A percentile compares a stretch with the other conserved stretches of the same genome.
Conservation (phyloP, 2,113 vertebrate species). For the Candoia aspera region DNA sequence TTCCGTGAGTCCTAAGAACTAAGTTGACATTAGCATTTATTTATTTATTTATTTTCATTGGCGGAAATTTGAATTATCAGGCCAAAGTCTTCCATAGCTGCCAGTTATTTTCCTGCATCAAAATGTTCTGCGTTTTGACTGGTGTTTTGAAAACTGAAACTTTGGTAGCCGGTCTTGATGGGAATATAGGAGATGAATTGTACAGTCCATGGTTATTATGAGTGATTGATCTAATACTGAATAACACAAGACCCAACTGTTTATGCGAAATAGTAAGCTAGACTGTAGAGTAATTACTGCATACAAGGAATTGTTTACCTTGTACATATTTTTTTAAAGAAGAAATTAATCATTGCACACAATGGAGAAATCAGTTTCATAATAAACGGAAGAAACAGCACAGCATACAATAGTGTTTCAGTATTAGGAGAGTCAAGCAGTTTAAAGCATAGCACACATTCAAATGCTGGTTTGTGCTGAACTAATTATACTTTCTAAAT, state of each 20-base stretch:
- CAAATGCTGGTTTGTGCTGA: constrained; percentile 70
- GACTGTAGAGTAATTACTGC: constrained; percentile 70
- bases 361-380: constrained; percentile 69
- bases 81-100: constrained; percentile 54
- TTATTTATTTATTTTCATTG: background rate
- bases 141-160: background rate
- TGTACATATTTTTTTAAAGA: constrained; percentile 61
- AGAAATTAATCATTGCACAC: constrained; percentile 73
- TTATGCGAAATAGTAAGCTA: constrained; percentile 64
- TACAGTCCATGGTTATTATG: constrained; percentile 18
- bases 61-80: background rate
- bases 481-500: constrained; percentile 68
- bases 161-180: background rate
- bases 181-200: background rate
- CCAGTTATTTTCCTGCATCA: constrained; percentile 45
- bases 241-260: constrained; percentile 48
- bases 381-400: constrained; percentile 67
- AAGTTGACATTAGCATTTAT: background rate
- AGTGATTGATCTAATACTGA: constrained; percentile 49
- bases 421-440: constrained; percentile 71
- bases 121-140: constrained; percentile 32
- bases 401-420: constrained; percentile 73
- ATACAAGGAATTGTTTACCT: constrained; percentile 67
- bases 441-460: constrained; percentile 68
- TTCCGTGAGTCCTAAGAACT: background rate